Evolutionary conservation across 1,140 invertebrate species (phyloP), one percentile per base, ranked within the genome.

Genomic region (Calycopis cecrops): DNA sequence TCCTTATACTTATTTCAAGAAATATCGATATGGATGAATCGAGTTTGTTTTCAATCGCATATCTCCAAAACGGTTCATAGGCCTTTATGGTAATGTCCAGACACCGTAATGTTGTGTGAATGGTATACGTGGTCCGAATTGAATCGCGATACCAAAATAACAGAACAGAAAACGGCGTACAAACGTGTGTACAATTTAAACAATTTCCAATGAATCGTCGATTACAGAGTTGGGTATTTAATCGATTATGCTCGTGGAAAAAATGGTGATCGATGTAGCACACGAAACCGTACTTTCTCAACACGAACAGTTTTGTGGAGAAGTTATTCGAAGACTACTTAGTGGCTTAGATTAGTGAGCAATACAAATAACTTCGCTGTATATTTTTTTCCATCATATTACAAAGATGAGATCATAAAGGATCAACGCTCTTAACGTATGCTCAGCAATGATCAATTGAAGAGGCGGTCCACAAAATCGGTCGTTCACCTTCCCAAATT

Each of bases 101-200:
- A 67, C 62, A 74, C 71, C 66, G 73, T 77, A 75, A 63, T 69
- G 67, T 81, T 81, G 80, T 82, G 78, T 79, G 79, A 84, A 84
- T 81, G 67, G 70, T 60, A 71, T 67, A 83, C 83, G 83, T 83
- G 83, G 55, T 78, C 73, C 69, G 79, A 83, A 86, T 86, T 70
- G 63, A 55, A 66, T 71, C 60, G 69, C 64, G 56, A 65, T 69
- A 66, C 72, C 77, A 78, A 76, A 79, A 69, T 79, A 79, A 73
- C 68, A 68, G 67, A 70, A 57, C 35, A 18, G 16, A 10, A 34
- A 33, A 14, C 48, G 33, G 48, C 12, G 9, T 49, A 34, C 17
- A 28, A 48, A 21, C 21, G 11, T 8, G 48, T 28, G 9, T 16
- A 42, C 37, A 14, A 40, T n/a, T 40, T 14, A 11, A n/a, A 11